Evolutionary conservation across 2,797 vertebrate genomes (phyloP), one percentile per base, ranked within the genome.

Genomic region (Acomys russatus): DNA sequence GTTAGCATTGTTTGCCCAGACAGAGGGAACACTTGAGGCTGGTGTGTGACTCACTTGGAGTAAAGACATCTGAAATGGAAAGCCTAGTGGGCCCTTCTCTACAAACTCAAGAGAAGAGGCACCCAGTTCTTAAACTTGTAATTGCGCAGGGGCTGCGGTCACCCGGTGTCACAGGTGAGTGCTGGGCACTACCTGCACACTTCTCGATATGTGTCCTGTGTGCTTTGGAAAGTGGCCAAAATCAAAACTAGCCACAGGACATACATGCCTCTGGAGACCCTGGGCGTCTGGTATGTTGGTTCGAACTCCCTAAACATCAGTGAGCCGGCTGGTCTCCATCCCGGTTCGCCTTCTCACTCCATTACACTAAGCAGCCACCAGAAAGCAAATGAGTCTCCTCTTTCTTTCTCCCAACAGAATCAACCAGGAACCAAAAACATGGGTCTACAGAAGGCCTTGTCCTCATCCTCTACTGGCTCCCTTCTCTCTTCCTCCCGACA

Each of bases 1-100:
- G 91, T 38, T 61, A 56, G 28, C 11, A 51, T 92, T 54, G 30
- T 88, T 88, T 63, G 63, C 35, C n/a, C 7, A 91, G 94, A 90
- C 74, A 78, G 11, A 68, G 64, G 76, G 83, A 25, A 44, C 20
- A 33, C 90, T 73, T 84, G 51, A 77, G 88, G 64, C 30, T 22
- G 9, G 23, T 70, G 8, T 51, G 28, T 51, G 84, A 76, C 54
- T 33, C 25, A 6, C 90, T 63, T 74, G 33, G 73, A 64, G 82
- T 76, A 93, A 96, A 91, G 80, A 78, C 51, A 54, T 44, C 63
- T 49, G 73, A 64, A 82, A 74, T 1, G 14, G 63, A 44, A 17
- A 30, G 56, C 10, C 28, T 6, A 25, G 2, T 5, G 20, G 63
- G 78, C 33, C 30, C 18, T 88, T 78, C 90, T 22, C 11, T 74